phyloP scores from a whole-genome alignment of 64 coral and sea anemone genomes.

The Stichodactyla helianthus region DNA sequence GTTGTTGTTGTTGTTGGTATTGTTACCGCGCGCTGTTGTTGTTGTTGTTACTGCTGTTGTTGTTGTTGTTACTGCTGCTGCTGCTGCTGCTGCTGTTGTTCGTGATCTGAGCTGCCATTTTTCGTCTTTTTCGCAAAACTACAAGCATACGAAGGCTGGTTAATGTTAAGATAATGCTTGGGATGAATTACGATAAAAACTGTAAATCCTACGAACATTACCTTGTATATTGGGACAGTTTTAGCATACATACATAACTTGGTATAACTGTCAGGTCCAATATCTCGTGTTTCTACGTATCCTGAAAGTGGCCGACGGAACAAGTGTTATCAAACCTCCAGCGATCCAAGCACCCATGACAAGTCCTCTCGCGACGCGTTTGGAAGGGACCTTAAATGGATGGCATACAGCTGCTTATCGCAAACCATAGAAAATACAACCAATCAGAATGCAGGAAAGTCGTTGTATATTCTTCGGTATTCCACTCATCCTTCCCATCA shows the following conservation, averaged over 20 bases:
- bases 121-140: background rate
- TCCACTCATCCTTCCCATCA: no score
- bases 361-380: no score
- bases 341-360: background rate
- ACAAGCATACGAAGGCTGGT: background rate
- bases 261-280: background rate
- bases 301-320: background rate
- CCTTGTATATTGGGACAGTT: slow-evolving; percentile 9
- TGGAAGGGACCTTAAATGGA: background rate
- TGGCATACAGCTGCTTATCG: background rate
- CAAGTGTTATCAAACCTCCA: background rate
- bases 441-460: no score
- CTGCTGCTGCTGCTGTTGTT: background rate
- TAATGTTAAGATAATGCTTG: background rate
- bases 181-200: background rate
- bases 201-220: background rate
- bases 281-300: background rate
- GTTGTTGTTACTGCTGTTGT: accelerated
- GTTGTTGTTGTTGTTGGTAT: no score
- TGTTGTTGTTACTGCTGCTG: no score
- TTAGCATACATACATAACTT: background rate
- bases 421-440: no score
- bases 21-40: no score
- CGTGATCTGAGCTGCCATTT: background rate
- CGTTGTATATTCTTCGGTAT: no score